Evolutionary conservation across 2,113 vertebrate species (phyloP).

Genomic region (Cricetomys ansorgei): DNA sequence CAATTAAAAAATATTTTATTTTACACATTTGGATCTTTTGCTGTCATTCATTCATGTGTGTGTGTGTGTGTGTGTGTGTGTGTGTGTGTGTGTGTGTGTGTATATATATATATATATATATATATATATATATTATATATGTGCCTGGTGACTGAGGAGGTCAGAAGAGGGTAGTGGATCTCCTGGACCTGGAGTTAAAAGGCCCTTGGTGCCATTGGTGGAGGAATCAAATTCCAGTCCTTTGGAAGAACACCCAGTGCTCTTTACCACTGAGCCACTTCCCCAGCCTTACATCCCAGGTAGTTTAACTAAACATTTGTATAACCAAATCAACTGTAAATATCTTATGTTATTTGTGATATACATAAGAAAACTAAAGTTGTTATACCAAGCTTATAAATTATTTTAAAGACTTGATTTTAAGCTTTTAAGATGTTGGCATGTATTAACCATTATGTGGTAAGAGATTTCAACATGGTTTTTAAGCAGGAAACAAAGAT

Average conservation of each 20-base stretch:
- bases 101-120: neutral
- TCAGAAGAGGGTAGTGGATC: neutral
- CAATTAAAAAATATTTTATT: neutral
- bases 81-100: no score
- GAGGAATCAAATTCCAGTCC: neutral
- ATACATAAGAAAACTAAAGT: neutral
- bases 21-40: neutral
- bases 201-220: neutral
- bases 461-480: neutral
- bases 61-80: no score
- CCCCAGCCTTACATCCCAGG: neutral
- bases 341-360: neutral
- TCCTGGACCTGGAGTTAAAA: neutral
- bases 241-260: neutral
- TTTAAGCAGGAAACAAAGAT: neutral
- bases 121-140: neutral
- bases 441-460: neutral
- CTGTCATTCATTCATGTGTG: no score
- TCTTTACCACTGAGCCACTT: neutral
- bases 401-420: conserved; percentile 27
- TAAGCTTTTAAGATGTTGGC: neutral
- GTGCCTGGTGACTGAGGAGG: neutral
- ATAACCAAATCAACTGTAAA: neutral
- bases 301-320: conserved; percentile 29
- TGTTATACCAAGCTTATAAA: neutral